Evolutionary conservation across 1,140 invertebrate species (phyloP).

Genomic region (Drosophila tristis): DNA sequence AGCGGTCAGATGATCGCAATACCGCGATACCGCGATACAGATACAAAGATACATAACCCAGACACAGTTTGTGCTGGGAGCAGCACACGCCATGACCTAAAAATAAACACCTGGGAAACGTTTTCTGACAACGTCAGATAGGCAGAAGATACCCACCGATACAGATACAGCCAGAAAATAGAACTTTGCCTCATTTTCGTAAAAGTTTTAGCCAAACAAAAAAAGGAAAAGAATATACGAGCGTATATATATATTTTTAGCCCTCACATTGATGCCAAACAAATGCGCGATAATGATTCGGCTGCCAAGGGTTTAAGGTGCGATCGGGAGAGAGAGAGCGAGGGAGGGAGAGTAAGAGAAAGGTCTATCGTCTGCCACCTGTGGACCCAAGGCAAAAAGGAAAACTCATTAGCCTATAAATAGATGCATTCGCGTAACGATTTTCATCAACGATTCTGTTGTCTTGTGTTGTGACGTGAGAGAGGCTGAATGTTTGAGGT

Average conservation of each 20-base stretch:
- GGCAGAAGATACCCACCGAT: conserved; percentile 26
- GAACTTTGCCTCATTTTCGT: conserved; percentile 78
- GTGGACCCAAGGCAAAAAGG: conserved; percentile 63
- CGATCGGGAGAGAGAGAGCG: no score
- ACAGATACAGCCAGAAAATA: conserved; percentile 60
- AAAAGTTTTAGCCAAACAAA: conserved; percentile 67
- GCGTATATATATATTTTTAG: conserved; percentile 57
- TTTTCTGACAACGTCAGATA: conserved; percentile 64
- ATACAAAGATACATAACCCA: conserved; percentile 22
- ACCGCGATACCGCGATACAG: neutral
- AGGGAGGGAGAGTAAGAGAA: neutral
- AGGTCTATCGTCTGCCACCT: conserved; percentile 51
- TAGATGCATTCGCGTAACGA: conserved; percentile 52
- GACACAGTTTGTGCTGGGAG: conserved; percentile 20
- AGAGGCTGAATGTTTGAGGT: conserved; percentile 9
- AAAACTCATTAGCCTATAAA: conserved; percentile 77
- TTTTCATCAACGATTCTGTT: conserved; percentile 29
- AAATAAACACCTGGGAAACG: conserved; percentile 64
- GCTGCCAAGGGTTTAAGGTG: no score
- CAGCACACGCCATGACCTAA: conserved; percentile 74
- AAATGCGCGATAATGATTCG: neutral
- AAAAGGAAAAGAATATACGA: conserved; percentile 7
- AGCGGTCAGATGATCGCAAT: conserved; percentile 7
- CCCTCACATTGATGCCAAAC: conserved; percentile 60
- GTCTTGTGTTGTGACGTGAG: conserved; percentile 40